Evolutionary conservation across 2,888 invertebrate species (phyloP).

Genomic region (Epinotia brunnichana): DNA sequence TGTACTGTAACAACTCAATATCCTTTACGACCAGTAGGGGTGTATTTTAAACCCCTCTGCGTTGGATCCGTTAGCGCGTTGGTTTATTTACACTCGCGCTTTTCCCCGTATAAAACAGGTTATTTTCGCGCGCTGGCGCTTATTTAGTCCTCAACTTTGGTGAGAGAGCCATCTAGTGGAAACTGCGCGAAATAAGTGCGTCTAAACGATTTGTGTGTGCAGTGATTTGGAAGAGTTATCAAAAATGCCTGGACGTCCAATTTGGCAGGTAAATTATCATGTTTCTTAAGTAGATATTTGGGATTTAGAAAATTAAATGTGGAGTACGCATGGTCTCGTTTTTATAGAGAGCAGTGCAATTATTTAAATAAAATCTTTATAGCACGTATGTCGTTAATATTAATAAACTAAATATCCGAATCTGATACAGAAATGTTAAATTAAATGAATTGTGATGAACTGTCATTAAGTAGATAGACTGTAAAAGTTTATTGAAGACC

Average conservation of each 20-base stretch:
- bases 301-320: too few relatives aligned
- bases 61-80: slow-evolving; percentile 74
- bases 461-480: too few relatives aligned
- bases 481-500: too few relatives aligned
- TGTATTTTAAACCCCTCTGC: slow-evolving; percentile 77
- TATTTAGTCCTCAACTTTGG: slow-evolving; percentile 81
- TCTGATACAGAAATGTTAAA: too few relatives aligned
- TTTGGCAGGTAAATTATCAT: slow-evolving; percentile 85
- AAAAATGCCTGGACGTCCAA: slow-evolving; percentile 90
- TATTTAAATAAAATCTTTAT: background rate
- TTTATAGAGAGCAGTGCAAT: background rate
- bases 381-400: background rate
- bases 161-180: slow-evolving; percentile 81
- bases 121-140: slow-evolving; percentile 76
- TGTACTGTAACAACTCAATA: slow-evolving; percentile 57
- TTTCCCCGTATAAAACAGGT: slow-evolving; percentile 81
- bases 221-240: slow-evolving; percentile 59
- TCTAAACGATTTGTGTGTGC: slow-evolving; percentile 66
- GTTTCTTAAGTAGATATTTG: background rate
- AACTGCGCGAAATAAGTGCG: slow-evolving; percentile 64
- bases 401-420: too few relatives aligned
- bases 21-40: slow-evolving; percentile 65
- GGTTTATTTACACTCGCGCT: slow-evolving; percentile 72
- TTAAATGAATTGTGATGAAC: too few relatives aligned
- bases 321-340: too few relatives aligned